These are phyloP conservation scores for Araneus ventricosus DNA, from an alignment of 1,140 invertebrate genomes.

Conservation along the genomic window DNA sequence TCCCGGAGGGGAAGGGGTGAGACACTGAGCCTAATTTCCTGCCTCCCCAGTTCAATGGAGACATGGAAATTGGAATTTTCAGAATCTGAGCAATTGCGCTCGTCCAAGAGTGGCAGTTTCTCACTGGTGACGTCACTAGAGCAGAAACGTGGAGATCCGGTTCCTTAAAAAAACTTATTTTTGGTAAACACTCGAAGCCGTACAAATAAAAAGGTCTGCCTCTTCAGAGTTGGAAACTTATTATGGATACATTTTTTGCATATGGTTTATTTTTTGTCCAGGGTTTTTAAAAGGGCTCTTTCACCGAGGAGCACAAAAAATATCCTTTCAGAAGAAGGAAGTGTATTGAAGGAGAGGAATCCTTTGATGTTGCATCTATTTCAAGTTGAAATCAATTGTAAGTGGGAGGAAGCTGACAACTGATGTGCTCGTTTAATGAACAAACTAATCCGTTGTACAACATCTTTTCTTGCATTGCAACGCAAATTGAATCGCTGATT, in stretches of 20 bases:
- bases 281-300: neutral
- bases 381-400: neutral
- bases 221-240: neutral
- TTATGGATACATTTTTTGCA: constrained; percentile 3
- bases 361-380: neutral
- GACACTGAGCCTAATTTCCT: constrained; percentile 59
- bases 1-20: neutral
- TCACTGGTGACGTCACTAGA: neutral
- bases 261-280: neutral
- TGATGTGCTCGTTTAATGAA: too few relatives aligned
- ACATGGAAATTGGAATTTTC: constrained; percentile 60
- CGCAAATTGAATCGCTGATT: too few relatives aligned
- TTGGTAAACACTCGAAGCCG: neutral
- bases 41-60: constrained; percentile 42
- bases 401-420: too few relatives aligned
- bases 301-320: neutral
- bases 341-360: neutral
- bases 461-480: too few relatives aligned
- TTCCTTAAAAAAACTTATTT: constrained; percentile 31
- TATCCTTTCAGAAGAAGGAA: neutral
- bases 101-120: constrained; percentile 30
- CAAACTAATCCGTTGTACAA: too few relatives aligned
- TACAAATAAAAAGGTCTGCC: neutral
- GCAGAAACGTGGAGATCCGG: constrained; percentile 18
- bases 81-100: constrained; percentile 63